These are phyloP conservation scores for Pseudotriccus pelzelni DNA, from an alignment of 2,797 vertebrate species.

Conservation along the genomic window DNA sequence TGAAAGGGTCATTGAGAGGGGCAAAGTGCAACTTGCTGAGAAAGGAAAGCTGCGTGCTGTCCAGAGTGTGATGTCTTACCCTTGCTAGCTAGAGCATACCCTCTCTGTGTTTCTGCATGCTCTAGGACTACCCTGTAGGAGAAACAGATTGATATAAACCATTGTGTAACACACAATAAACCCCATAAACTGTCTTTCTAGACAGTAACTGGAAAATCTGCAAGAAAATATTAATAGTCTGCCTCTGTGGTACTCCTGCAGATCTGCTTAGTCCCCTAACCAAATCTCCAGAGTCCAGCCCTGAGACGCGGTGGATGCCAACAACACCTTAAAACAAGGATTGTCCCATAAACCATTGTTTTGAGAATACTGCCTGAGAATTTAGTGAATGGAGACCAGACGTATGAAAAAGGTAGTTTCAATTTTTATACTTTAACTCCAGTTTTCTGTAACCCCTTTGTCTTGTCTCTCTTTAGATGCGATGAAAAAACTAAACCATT, in stretches of 20 bases:
- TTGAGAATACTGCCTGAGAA: conserved; percentile 17
- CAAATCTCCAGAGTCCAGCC: conserved; percentile 2
- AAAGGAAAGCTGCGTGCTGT: not conserved
- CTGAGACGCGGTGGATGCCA: not conserved
- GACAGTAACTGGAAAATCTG: not conserved
- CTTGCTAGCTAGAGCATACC: not conserved
- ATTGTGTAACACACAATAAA: not conserved
- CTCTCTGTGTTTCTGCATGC: not conserved
- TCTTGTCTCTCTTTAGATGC: not conserved
- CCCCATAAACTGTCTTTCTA: not conserved
- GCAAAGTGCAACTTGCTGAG: not conserved
- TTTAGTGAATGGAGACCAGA: not conserved
- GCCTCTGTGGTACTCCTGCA: not conserved
- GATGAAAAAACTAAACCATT: not conserved
- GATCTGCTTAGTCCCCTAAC: not conserved
- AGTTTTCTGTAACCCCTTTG: not conserved
- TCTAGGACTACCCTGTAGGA: not conserved
- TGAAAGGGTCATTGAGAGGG: not conserved
- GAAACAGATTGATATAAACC: not conserved
- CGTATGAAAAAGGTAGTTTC: not conserved
- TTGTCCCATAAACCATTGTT: conserved; percentile 4
- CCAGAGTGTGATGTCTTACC: not conserved
- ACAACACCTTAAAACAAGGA: not conserved
- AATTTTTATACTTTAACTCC: not conserved
- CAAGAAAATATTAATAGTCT: conserved; percentile 34